phyloP scores from a whole-genome alignment of 2,888 invertebrate species.

The Cephus rjabovi region DNA sequence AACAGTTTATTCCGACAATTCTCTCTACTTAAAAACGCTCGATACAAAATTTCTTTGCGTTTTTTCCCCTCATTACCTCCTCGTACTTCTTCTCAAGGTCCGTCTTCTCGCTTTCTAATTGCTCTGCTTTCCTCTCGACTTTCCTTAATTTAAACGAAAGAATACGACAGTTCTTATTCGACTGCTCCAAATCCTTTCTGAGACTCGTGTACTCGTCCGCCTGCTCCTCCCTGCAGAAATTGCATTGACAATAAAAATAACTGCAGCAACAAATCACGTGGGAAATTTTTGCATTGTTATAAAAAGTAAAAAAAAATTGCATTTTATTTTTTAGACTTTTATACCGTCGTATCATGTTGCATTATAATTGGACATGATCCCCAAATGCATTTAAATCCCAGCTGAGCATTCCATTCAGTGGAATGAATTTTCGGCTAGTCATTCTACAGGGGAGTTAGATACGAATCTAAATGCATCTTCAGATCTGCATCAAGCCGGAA shows the following conservation, averaged over 20 bases:
- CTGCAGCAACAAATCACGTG: not conserved
- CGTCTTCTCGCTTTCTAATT: constrained; percentile 87
- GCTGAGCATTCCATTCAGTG: not conserved
- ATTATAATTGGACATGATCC: not conserved
- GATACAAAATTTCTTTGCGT: not conserved
- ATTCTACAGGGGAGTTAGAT: not conserved
- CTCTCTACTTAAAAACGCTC: not conserved
- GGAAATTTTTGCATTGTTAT: not conserved
- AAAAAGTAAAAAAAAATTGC: not conserved
- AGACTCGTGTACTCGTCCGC: constrained; percentile 95
- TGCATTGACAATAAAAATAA: not conserved
- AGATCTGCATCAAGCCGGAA: not conserved
- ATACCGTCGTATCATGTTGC: not conserved
- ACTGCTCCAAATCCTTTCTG: constrained; percentile 95
- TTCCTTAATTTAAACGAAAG: constrained; percentile 98
- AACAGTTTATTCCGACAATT: not conserved
- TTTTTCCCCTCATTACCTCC: constrained; percentile 60
- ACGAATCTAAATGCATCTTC: not conserved
- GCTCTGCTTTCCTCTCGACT: constrained; percentile 89
- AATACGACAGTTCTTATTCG: constrained; percentile 97
- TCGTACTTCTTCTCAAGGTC: constrained; percentile 78
- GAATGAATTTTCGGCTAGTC: not conserved
- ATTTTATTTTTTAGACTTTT: not conserved
- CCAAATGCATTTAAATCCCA: not conserved
- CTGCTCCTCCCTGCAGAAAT: constrained; percentile 86